Evolutionary conservation across 2,113 vertebrate species (phyloP).

Genomic region (Chlorocebus sabaeus): DNA sequence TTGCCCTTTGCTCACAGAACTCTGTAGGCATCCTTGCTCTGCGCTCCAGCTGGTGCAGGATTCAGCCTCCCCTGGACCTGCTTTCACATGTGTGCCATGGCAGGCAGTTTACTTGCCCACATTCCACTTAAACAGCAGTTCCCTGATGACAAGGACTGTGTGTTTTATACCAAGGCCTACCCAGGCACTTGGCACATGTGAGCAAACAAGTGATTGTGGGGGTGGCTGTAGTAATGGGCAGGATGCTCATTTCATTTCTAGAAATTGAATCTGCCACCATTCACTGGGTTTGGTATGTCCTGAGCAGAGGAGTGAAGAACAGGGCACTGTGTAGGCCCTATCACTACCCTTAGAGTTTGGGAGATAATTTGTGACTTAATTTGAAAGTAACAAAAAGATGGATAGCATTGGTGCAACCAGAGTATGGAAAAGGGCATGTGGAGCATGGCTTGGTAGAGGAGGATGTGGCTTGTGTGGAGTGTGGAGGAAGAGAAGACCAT

Average conservation of each 20-base stretch:
- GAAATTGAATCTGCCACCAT: neutral
- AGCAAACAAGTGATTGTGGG: neutral
- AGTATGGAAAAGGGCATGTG: neutral
- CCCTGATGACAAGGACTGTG: neutral
- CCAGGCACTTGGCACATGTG: neutral
- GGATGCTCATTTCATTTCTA: neutral
- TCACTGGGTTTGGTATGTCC: neutral
- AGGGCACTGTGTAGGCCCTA: neutral
- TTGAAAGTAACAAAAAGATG: neutral
- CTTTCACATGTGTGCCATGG: neutral
- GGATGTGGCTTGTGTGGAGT: neutral
- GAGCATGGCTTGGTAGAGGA: neutral
- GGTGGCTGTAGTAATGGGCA: neutral
- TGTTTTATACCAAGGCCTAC: neutral
- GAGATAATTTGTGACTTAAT: neutral
- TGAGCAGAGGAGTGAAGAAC: neutral
- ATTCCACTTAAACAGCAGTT: neutral
- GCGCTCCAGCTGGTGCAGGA: too few relatives aligned
- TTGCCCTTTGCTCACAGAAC: neutral
- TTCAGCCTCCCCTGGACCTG: neutral
- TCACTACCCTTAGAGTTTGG: neutral
- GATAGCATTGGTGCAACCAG: neutral
- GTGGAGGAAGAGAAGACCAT: neutral
- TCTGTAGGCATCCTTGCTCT: neutral
- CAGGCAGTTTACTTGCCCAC: neutral